Evolutionary conservation across 2,797 vertebrate genomes (phyloP).

Genomic region (Falco berigora): DNA sequence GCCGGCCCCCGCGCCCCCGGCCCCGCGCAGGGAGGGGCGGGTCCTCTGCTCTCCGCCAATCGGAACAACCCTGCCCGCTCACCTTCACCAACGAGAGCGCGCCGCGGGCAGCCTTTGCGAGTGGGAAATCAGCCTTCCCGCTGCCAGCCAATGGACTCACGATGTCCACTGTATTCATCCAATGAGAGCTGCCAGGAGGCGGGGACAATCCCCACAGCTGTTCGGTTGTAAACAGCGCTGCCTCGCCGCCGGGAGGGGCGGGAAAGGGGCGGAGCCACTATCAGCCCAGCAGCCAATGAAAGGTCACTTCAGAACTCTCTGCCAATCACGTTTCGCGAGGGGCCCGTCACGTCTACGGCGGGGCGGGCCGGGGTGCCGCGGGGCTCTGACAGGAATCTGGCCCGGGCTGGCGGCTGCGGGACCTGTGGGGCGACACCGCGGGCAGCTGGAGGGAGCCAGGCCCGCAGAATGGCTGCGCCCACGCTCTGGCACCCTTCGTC

Average conservation of each 20-base stretch:
- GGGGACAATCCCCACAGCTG: fast-evolving
- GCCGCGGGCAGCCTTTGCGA: fast-evolving
- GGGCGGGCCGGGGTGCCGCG: no score
- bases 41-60: not conserved
- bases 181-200: not conserved
- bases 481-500: fast-evolving
- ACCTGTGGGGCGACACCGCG: no score
- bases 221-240: not conserved
- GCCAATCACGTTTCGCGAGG: not conserved
- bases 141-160: not conserved
- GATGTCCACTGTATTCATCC: fast-evolving
- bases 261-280: not conserved
- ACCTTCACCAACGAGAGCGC: not conserved
- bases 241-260: no score
- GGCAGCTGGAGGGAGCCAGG: not conserved
- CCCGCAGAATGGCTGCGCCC: fast-evolving
- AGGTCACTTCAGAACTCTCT: not conserved
- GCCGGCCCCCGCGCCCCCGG: fast-evolving
- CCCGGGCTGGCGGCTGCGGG: no score
- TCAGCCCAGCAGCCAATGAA: fast-evolving
- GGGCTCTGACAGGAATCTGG: no score
- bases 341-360: no score
- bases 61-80: fast-evolving
- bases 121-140: fast-evolving
- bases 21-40: not conserved